Base-by-base conservation (phyloP, 2,888 invertebrate genomes). In the Mechanitis mazaeus region DNA sequence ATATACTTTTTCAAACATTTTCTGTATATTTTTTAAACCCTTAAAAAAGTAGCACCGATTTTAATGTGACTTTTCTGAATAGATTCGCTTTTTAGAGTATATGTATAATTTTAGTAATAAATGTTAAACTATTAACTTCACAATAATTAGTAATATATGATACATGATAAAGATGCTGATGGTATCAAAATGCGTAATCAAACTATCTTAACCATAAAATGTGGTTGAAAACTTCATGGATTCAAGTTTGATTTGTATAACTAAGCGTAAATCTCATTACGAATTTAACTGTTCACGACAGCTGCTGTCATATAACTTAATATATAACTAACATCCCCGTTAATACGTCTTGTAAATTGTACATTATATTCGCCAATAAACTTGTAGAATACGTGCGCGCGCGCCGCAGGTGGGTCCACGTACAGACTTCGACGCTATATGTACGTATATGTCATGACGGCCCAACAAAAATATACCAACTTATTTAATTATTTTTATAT, bases 221-320 rank as follows among this genome's bases (percentile, higher is more conserved):
- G 47, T 47, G 4, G 46, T 1, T 47, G 47, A 47, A 20, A 6
- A 50, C 31, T 9, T 28, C 31, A 50, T 50, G 9, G 31, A 50
- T 31, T 50, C 50, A 31, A 6, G 31, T 50, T 50, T 50, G 50
- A 31, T 50, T 31, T 50, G 50, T 28, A 50, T 31, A 50, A 50
- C 68, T 69, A 64, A 67, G 69, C 72, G 72, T 78, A 78, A 78
- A 80, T 76, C 77, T 80, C 75, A 79, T 81, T 78, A 81, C 75
- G 70, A 71, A 70, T 74, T 77, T 79, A 83, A 81, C 78, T 71
- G 76, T 75, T 70, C 75, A 66, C 68, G 80, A 79, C 83, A 75
- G 75, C 65, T 59, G 71, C 74, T 78, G 79, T 82, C 81, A 75
- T 75, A 72, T 68, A 68, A 46, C 70, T 77, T 72, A 80, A 76